Conservation (phyloP, 2,113 vertebrate species). For the Sinosuthora webbiana region DNA sequence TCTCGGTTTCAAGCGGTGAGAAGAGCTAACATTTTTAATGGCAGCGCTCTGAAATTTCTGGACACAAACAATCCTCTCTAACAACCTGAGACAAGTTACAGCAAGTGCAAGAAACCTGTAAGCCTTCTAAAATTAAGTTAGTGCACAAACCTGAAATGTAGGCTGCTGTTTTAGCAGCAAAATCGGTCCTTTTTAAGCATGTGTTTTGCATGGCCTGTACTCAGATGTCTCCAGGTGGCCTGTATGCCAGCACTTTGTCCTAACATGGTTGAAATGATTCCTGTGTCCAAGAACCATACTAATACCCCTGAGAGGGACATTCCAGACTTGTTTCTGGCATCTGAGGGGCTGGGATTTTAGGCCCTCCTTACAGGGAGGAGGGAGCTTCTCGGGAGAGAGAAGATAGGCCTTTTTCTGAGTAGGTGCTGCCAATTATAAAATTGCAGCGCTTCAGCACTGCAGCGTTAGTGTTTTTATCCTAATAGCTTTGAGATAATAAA, state of each 20-base stretch:
- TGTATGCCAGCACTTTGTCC: background rate
- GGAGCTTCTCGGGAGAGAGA: background rate
- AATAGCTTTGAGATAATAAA: background rate
- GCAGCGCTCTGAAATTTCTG: slow-evolving; percentile 33
- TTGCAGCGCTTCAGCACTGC: background rate
- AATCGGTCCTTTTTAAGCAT: slow-evolving; percentile 1
- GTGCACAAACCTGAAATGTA: slow-evolving; percentile 63
- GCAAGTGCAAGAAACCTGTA: slow-evolving; percentile 57
- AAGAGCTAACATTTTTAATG: slow-evolving; percentile 30
- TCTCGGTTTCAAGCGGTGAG: background rate
- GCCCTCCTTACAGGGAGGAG: background rate
- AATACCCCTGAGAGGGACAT: background rate
- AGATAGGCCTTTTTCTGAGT: background rate
- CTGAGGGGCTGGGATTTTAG: background rate
- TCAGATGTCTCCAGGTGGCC: background rate
- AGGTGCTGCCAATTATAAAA: background rate
- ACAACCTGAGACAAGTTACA: slow-evolving; percentile 37
- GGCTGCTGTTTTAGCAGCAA: slow-evolving; percentile 39
- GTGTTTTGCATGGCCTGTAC: slow-evolving; percentile 17
- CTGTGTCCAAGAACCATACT: background rate
- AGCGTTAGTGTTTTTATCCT: background rate
- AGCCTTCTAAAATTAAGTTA: slow-evolving; percentile 60
- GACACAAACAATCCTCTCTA: slow-evolving; percentile 44
- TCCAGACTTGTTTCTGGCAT: background rate
- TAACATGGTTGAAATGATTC: background rate